Evolutionary conservation across 2,888 invertebrate genomes (phyloP).

Genomic region (Creontiades dilutus): DNA sequence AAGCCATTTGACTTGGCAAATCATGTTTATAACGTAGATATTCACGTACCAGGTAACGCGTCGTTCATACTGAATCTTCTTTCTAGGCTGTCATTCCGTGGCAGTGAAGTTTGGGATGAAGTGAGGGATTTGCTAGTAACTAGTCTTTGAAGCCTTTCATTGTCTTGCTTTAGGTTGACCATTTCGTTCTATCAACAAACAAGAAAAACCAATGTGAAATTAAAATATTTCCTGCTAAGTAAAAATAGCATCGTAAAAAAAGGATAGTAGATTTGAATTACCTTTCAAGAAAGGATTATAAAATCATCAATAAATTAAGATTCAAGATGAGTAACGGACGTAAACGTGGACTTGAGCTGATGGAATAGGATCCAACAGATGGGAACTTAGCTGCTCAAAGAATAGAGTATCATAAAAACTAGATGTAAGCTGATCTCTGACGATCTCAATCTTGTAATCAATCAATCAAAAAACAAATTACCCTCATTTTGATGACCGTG

Average conservation of each 20-base stretch:
- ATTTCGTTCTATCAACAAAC: conserved; percentile 89
- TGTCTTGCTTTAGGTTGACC: conserved; percentile 97
- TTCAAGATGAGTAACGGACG: no score
- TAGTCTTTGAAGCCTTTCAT: conserved; percentile 93
- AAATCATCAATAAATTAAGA: no score
- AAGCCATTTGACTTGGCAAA: no score
- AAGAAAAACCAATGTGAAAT: neutral
- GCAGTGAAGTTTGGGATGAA: conserved; percentile 81
- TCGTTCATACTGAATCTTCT: conserved; percentile 79
- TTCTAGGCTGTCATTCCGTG: conserved; percentile 78
- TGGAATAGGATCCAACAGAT: no score
- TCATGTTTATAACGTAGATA: no score
- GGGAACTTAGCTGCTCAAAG: no score
- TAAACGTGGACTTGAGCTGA: no score
- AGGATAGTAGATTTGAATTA: no score
- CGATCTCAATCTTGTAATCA: neutral
- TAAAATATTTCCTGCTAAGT: no score
- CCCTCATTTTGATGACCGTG: conserved; percentile 97
- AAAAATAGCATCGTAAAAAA: no score
- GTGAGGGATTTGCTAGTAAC: conserved; percentile 83
- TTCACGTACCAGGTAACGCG: conserved; percentile 74
- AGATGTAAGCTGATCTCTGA: neutral
- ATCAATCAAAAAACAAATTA: conserved; percentile 78
- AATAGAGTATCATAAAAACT: no score
- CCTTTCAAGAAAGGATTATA: no score